Conservation (phyloP, 1,140 invertebrate species). For the Andricus grossulariae region DNA sequence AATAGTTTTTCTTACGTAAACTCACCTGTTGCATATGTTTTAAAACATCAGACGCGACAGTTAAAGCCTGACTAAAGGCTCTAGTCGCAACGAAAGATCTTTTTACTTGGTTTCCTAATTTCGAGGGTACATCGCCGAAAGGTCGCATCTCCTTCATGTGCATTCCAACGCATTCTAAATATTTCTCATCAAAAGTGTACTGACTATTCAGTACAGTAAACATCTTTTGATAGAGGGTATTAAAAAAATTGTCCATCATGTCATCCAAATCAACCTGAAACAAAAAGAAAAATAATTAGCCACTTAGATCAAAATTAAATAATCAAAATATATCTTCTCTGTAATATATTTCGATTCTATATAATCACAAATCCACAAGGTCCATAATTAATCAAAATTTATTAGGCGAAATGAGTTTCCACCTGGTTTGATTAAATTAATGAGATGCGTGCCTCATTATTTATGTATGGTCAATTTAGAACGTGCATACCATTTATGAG, state of each 20-base stretch:
- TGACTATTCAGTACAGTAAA: slow-evolving; percentile 95
- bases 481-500: not conserved
- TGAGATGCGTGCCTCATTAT: too few species aligned
- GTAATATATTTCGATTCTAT: too few species aligned
- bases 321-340: too few species aligned
- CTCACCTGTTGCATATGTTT: slow-evolving; percentile 88
- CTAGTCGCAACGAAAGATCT: slow-evolving; percentile 95
- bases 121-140: slow-evolving; percentile 95
- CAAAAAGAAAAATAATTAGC: slow-evolving; percentile 4
- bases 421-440: too few species aligned
- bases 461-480: too few species aligned
- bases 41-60: slow-evolving; percentile 88
- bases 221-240: slow-evolving; percentile 95
- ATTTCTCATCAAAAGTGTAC: slow-evolving; percentile 91
- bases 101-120: slow-evolving; percentile 91
- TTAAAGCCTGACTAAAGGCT: slow-evolving; percentile 93
- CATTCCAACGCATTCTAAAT: slow-evolving; percentile 90
- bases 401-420: too few species aligned
- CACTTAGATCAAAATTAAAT: too few species aligned
- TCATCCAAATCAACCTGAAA: slow-evolving; percentile 85
- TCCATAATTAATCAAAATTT: too few species aligned
- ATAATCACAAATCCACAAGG: too few species aligned
- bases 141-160: slow-evolving; percentile 95
- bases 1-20: slow-evolving; percentile 36
- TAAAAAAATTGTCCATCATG: slow-evolving; percentile 95